Evolutionary conservation across 1,140 invertebrate genomes (phyloP).

Genomic region (Sycophila sp.): DNA sequence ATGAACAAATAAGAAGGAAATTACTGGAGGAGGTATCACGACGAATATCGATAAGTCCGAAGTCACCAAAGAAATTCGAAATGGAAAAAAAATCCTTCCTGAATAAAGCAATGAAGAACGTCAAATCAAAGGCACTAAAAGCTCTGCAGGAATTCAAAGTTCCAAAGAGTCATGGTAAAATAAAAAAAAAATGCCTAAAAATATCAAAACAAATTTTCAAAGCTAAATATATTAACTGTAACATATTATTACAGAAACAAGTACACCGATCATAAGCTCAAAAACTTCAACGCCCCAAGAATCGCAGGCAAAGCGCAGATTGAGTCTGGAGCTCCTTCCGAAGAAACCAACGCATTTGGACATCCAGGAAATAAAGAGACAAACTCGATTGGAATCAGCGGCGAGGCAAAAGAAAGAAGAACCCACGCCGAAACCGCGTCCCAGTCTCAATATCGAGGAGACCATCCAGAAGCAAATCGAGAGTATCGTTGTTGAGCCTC

Average conservation of each 20-base stretch:
- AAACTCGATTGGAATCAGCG: neutral
- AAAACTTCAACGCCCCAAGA: constrained; percentile 38
- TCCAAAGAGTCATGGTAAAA: constrained; percentile 56
- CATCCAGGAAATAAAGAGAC: constrained; percentile 26
- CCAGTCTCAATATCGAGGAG: neutral
- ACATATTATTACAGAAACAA: constrained; percentile 32
- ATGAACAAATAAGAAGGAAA: constrained; percentile 64
- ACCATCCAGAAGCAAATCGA: constrained; percentile 5
- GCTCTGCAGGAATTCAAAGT: constrained; percentile 56
- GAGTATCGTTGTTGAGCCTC: neutral
- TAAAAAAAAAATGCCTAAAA: neutral
- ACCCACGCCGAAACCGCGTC: neutral
- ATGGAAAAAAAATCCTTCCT: constrained; percentile 57
- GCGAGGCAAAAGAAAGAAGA: constrained; percentile 6
- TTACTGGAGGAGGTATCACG: constrained; percentile 65
- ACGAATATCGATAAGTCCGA: constrained; percentile 49
- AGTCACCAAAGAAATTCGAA: constrained; percentile 42
- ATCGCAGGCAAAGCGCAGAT: constrained; percentile 32
- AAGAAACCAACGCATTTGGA: constrained; percentile 49
- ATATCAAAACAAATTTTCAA: neutral
- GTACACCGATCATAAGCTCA: constrained; percentile 42
- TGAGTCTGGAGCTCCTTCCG: constrained; percentile 41
- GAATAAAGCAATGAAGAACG: constrained; percentile 61
- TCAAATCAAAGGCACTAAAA: constrained; percentile 68
- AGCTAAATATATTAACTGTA: too few relatives aligned